Conservation (phyloP, 2,113 vertebrate species). For the Upupa epops region DNA sequence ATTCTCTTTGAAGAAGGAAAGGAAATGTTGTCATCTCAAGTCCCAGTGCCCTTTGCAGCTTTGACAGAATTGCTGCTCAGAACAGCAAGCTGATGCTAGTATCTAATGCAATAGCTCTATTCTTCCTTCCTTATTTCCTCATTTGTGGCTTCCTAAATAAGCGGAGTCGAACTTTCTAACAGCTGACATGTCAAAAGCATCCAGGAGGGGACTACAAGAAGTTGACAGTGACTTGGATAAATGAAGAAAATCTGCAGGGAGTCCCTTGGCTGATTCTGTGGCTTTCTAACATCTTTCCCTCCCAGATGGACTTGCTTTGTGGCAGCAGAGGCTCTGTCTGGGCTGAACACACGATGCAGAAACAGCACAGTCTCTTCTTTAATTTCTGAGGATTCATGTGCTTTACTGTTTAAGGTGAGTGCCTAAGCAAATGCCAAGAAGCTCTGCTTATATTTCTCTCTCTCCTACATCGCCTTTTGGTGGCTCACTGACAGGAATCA, state of each 20-base stretch:
- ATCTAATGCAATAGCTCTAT: neutral
- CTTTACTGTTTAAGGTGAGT: neutral
- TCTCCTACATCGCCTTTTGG: neutral
- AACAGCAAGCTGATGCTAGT: neutral
- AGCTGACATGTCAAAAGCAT: neutral
- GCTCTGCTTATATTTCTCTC: neutral
- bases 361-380: neutral
- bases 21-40: neutral
- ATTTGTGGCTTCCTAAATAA: neutral
- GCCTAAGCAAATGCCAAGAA: neutral
- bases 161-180: neutral
- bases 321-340: neutral
- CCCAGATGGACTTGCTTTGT: neutral
- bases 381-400: neutral
- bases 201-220: neutral
- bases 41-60: accelerated
- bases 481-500: neutral
- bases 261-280: neutral
- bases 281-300: conserved; percentile 11
- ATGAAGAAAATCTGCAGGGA: neutral
- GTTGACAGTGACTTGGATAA: neutral
- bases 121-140: neutral
- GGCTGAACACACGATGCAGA: neutral
- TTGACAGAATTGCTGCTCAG: neutral
- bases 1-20: neutral